These are phyloP conservation scores for Saccostrea cuccullata DNA, from an alignment of 1,140 invertebrate genomes.

Conservation along the genomic window DNA sequence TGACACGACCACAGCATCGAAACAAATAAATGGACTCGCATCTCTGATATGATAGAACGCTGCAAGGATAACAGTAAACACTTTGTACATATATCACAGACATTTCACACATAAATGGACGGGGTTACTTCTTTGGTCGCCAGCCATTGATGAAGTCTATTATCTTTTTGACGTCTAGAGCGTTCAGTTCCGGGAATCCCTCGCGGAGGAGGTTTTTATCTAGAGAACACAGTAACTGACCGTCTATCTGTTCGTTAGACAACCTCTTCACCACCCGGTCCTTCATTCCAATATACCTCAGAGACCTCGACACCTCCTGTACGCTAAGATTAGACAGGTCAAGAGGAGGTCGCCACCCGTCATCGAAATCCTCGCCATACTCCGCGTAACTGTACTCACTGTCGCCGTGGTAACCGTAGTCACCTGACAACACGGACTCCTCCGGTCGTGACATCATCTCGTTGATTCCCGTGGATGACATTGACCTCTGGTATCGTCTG, in stretches of 20 bases:
- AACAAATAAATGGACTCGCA: not conserved
- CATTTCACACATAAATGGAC: not conserved
- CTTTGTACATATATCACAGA: not conserved
- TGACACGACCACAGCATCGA: not conserved
- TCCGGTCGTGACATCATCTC: slow-evolving; percentile 65
- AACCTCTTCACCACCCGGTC: slow-evolving; percentile 73
- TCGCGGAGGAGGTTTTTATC: slow-evolving; percentile 73
- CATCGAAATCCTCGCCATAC: slow-evolving; percentile 64
- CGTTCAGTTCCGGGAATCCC: slow-evolving; percentile 76
- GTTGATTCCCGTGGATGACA: slow-evolving; percentile 63
- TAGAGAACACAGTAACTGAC: slow-evolving; percentile 70
- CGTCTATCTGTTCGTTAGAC: slow-evolving; percentile 76
- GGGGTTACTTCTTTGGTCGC: slow-evolving; percentile 71
- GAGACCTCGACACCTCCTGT: slow-evolving; percentile 71
- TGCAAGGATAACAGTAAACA: not conserved
- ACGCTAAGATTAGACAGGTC: slow-evolving; percentile 68
- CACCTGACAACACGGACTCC: slow-evolving; percentile 73
- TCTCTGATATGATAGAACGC: not conserved
- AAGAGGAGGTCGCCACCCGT: slow-evolving; percentile 71
- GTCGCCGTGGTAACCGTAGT: slow-evolving; percentile 71
- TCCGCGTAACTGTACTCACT: slow-evolving; percentile 73
- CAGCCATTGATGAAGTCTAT: slow-evolving; percentile 75
- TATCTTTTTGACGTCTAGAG: slow-evolving; percentile 75
- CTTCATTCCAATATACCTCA: slow-evolving; percentile 76
- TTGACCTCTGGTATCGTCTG: slow-evolving; percentile 58